Conservation (phyloP, 92 coral and sea anemone genomes). For the Pocillopora grandis region DNA sequence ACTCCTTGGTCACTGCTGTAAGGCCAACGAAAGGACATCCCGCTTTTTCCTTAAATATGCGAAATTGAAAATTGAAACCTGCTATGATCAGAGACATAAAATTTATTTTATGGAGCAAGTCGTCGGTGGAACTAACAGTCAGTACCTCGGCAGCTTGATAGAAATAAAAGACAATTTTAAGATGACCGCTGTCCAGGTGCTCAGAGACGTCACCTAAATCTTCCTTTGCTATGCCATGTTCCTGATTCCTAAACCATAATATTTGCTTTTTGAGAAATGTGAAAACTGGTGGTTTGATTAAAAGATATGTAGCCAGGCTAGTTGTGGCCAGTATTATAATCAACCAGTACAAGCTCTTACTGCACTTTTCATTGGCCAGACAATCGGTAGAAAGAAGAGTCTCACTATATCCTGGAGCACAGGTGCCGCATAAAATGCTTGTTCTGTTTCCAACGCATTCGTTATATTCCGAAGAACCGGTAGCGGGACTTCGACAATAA, state of each 20-base stretch:
- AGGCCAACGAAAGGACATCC: conserved; percentile 80
- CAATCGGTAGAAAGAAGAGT: conserved; percentile 47
- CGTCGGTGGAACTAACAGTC: conserved; percentile 37
- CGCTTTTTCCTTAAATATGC: conserved; percentile 13
- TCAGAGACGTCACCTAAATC: background rate
- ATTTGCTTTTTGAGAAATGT: conserved; percentile 44
- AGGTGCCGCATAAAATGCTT: conserved; percentile 60
- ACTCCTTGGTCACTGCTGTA: conserved; percentile 67
- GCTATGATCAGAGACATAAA: conserved; percentile 53
- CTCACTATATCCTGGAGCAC: conserved; percentile 43
- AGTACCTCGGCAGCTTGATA: conserved; percentile 74
- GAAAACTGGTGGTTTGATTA: conserved; percentile 63
- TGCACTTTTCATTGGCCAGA: background rate
- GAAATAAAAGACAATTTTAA: conserved; percentile 17
- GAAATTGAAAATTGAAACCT: conserved; percentile 63
- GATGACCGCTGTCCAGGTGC: conserved; percentile 27
- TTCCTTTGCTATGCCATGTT: background rate
- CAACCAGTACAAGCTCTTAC: background rate
- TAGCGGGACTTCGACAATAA: conserved; percentile 51
- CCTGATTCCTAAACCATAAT: conserved; percentile 45
- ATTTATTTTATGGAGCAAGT: conserved; percentile 10
- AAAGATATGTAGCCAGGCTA: conserved; percentile 48
- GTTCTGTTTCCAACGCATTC: conserved; percentile 52
- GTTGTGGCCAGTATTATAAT: background rate
- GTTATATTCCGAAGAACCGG: conserved; percentile 27